Evolutionary conservation across 2,888 invertebrate species (phyloP).

Genomic region (Leptothorax acervorum): DNA sequence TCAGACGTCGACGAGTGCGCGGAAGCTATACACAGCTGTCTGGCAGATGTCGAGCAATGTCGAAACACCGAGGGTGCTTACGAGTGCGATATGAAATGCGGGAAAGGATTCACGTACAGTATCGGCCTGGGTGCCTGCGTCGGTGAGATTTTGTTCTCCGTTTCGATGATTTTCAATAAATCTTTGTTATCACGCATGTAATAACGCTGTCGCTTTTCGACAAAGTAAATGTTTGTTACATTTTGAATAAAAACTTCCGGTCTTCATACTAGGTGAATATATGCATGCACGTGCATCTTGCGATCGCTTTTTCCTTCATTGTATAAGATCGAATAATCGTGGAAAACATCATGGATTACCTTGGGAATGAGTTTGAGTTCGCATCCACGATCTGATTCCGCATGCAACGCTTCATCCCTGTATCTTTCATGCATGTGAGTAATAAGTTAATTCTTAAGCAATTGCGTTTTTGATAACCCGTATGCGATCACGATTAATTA

Average conservation of each 20-base stretch:
- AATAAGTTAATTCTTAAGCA: conserved; percentile 3
- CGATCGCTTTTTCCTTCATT: background rate
- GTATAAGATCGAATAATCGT: background rate
- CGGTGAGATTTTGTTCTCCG: conserved; percentile 74
- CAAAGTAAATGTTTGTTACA: background rate
- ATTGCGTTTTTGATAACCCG: background rate
- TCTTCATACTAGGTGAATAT: conserved; percentile 20
- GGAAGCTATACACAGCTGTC: conserved; percentile 87
- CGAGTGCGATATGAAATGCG: conserved; percentile 84
- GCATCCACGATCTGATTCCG: conserved; percentile 15
- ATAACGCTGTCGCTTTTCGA: background rate
- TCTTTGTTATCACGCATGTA: background rate
- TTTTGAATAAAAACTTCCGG: background rate
- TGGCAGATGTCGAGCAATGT: conserved; percentile 86
- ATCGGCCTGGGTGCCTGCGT: conserved; percentile 77
- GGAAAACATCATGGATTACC: conserved; percentile 12
- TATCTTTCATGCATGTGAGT: conserved; percentile 63
- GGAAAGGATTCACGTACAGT: conserved; percentile 78
- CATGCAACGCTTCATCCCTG: conserved; percentile 28
- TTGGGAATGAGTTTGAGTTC: background rate
- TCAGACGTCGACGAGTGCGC: conserved; percentile 93
- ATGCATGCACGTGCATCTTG: conserved; percentile 54
- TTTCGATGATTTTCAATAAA: conserved; percentile 23
- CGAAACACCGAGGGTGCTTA: conserved; percentile 86
- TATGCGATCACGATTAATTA: background rate